Percentiles rank a stretch among this genome's conserved stretches.
phyloP scores from a whole-genome alignment of 2,113 vertebrate species.

The Siphamia tubifer region DNA sequence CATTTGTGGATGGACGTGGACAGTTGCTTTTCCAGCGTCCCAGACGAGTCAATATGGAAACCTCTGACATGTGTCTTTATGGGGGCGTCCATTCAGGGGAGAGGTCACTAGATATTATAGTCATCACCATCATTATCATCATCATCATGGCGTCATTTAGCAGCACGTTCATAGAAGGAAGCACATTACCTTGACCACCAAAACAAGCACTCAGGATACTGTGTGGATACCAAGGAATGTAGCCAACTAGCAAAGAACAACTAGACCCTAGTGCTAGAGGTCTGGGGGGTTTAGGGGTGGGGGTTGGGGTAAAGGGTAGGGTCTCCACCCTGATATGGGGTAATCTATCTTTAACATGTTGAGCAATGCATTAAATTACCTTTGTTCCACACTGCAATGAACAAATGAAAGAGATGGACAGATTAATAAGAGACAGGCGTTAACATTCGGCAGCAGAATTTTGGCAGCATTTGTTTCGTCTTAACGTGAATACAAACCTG shows the following conservation, averaged over 20 bases:
- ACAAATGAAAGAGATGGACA: constrained; percentile 61
- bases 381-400: constrained; percentile 71
- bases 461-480: background rate
- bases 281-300: background rate
- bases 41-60: constrained; percentile 55
- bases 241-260: constrained; percentile 64
- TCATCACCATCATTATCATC: constrained; percentile 36
- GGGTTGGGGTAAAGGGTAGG: background rate
- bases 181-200: constrained; percentile 72
- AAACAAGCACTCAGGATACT: constrained; percentile 74
- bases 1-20: constrained; percentile 14
- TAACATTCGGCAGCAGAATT: constrained; percentile 37
- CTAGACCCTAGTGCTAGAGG: background rate
- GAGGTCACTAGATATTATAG: constrained; percentile 42
- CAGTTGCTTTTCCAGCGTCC: background rate
- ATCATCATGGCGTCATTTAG: constrained; percentile 43
- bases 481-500: constrained; percentile 60
- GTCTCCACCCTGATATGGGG: constrained; percentile 9
- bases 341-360: constrained; percentile 20
- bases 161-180: constrained; percentile 37
- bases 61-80: constrained; percentile 82
- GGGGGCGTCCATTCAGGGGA: constrained; percentile 67
- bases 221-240: constrained; percentile 77
- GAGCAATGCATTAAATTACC: constrained; percentile 65
- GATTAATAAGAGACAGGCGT: constrained; percentile 60